Evolutionary conservation across 2,888 invertebrate genomes (phyloP).

Genomic region (Tiliacea citrago): DNA sequence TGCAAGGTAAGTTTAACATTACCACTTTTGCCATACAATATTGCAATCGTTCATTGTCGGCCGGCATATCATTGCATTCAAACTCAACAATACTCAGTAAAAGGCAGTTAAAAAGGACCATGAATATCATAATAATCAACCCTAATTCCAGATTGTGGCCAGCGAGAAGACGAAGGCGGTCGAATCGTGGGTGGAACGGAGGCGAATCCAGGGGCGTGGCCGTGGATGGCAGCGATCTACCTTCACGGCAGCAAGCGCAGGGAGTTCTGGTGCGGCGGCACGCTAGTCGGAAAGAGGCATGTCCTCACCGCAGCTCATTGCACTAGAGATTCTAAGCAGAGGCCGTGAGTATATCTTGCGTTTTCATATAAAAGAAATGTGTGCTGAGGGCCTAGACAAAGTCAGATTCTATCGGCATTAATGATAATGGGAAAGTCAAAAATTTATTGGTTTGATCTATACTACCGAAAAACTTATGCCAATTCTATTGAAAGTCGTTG

Average conservation of each 20-base stretch:
- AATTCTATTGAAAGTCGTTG: not conserved
- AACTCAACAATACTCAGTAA: not conserved
- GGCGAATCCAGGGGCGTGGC: conserved; percentile 96
- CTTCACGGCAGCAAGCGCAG: conserved; percentile 95
- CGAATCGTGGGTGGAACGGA: conserved; percentile 98
- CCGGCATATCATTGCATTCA: not conserved
- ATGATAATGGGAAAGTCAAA: no score
- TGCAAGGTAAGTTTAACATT: conserved; percentile 22
- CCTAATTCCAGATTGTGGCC: conserved; percentile 93
- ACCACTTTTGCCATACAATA: not conserved
- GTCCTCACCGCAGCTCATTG: conserved; percentile 98
- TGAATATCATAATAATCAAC: not conserved
- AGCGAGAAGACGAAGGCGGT: conserved; percentile 95
- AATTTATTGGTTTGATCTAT: no score
- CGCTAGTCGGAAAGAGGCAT: conserved; percentile 95
- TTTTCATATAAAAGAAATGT: not conserved
- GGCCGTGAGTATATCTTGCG: conserved; percentile 92
- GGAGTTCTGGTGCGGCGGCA: conserved; percentile 98
- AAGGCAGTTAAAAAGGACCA: not conserved
- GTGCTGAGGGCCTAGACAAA: no score
- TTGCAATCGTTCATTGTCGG: not conserved
- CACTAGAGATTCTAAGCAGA: conserved; percentile 96
- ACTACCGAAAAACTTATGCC: no score
- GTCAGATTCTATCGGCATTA: no score
- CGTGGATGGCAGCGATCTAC: conserved; percentile 99